Conservation (phyloP, 2,888 invertebrate species). For the Arctia plantaginis region DNA sequence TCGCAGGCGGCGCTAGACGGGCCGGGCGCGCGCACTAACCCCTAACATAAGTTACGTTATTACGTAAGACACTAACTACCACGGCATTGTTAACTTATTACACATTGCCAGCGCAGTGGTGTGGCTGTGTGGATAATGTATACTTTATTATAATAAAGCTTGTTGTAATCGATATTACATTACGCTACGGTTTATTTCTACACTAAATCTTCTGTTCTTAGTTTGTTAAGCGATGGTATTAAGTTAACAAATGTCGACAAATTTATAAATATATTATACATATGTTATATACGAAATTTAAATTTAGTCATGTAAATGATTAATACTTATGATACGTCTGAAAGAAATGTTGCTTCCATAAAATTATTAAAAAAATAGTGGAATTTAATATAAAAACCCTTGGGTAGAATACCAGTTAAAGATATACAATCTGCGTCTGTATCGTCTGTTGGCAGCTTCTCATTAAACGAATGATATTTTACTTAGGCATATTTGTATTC, state of each 20-base stretch:
- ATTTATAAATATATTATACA: constrained; percentile 79
- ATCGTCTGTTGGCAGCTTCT: constrained; percentile 62
- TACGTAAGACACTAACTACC: constrained; percentile 82
- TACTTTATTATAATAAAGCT: constrained; percentile 5
- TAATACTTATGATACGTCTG: constrained; percentile 80
- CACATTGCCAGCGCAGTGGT: constrained; percentile 50
- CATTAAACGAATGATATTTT: constrained; percentile 36
- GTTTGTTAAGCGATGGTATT: constrained; percentile 65
- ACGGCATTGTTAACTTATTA: constrained; percentile 81
- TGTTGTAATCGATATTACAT: constrained; percentile 1
- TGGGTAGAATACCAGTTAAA: constrained; percentile 62
- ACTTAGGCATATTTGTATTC: constrained; percentile 38
- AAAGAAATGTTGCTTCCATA: constrained; percentile 83
- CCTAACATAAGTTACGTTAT: constrained; percentile 78
- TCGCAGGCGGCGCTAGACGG: constrained; percentile 84
- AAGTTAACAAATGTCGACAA: constrained; percentile 78
- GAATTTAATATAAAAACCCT: constrained; percentile 63
- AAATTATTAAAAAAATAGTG: constrained; percentile 70
- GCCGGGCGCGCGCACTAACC: constrained; percentile 71
- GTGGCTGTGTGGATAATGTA: neutral
- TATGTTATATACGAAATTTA: constrained; percentile 80
- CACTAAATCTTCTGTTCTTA: neutral
- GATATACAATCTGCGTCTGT: constrained; percentile 53
- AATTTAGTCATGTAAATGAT: constrained; percentile 74
- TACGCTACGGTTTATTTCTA: neutral